Percentiles rank a stretch among this genome's conserved stretches.
These are phyloP conservation scores for Pygoscelis antarcticus DNA, from an alignment of 2,113 vertebrate species.

Conservation along the genomic window DNA sequence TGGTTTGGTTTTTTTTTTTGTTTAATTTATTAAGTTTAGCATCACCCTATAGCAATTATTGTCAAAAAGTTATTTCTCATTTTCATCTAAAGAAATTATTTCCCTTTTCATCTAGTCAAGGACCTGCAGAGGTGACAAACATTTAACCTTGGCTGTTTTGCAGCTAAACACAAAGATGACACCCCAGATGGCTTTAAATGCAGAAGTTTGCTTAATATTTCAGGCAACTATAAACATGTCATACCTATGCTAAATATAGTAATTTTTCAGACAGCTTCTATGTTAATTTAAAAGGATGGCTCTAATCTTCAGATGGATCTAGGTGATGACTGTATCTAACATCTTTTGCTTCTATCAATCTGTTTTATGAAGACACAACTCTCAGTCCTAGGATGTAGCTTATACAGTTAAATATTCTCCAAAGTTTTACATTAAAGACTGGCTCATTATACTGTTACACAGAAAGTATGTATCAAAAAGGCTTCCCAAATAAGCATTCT, in stretches of 20 bases:
- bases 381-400: neutral
- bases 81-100: neutral
- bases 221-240: neutral
- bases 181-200: neutral
- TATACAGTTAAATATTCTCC: neutral
- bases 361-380: neutral
- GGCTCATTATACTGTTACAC: neutral
- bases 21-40: neutral
- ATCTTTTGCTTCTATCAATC: neutral
- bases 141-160: neutral
- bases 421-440: neutral
- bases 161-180: neutral
- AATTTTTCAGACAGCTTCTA: neutral
- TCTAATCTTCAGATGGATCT: neutral
- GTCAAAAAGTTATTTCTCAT: neutral
- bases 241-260: neutral
- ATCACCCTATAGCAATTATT: neutral
- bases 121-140: neutral
- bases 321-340: neutral
- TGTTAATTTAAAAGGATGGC: neutral
- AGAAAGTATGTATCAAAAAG: neutral
- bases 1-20: neutral
- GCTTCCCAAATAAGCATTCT: neutral
- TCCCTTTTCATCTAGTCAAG: neutral
- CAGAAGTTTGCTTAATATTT: neutral